Percentiles rank a stretch among this genome's conserved stretches.
phyloP scores from a whole-genome alignment of 2,113 vertebrate genomes.

The Lagopus leucura region DNA sequence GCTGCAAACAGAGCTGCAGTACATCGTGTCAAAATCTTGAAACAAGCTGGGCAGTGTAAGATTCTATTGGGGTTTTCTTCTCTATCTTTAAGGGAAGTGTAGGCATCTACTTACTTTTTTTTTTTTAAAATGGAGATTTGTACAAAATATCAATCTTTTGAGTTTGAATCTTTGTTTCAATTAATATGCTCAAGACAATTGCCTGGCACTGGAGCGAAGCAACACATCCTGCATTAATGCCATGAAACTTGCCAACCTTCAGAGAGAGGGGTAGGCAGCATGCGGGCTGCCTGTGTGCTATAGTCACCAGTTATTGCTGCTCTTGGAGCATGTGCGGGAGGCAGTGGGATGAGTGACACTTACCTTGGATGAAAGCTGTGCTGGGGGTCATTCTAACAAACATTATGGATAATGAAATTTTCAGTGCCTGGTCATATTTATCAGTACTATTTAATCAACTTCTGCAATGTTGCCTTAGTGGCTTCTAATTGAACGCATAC shows the following conservation, averaged over 20 bases:
- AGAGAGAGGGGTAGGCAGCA: neutral
- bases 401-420: neutral
- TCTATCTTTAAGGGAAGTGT: neutral
- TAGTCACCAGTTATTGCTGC: neutral
- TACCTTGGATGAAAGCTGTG: neutral
- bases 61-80: neutral
- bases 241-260: neutral
- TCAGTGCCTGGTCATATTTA: neutral
- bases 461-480: neutral
- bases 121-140: neutral
- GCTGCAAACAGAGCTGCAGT: neutral
- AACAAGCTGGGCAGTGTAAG: neutral
- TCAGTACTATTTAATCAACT: neutral
- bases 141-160: neutral
- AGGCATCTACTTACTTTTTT: neutral
- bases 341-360: neutral
- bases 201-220: neutral
- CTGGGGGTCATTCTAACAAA: neutral
- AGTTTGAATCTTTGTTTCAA: neutral
- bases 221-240: too few relatives aligned
- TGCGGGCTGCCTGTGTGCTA: neutral
- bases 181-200: neutral
- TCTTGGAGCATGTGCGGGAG: neutral
- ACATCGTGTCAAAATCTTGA: rapidly evolving
- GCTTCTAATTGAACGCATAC: neutral